Evolutionary conservation across 2,797 vertebrate genomes (phyloP).

Genomic region (Phyllotis vaccarum): DNA sequence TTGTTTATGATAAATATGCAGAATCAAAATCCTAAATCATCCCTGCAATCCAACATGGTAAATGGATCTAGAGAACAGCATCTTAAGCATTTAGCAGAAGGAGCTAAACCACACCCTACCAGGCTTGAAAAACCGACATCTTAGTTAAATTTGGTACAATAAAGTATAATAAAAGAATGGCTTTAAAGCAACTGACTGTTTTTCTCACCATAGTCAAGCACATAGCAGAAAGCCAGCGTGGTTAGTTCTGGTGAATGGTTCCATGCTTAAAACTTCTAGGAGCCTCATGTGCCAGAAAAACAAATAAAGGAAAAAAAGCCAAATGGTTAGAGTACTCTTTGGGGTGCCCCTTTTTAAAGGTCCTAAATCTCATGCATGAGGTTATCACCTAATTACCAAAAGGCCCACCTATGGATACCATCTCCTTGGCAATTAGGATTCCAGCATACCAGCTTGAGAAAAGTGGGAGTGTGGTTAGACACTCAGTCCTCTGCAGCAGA

Average conservation of each 20-base stretch:
- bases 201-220: neutral
- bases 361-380: neutral
- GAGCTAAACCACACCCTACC: neutral
- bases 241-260: neutral
- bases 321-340: neutral
- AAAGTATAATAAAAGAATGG: neutral
- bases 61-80: neutral
- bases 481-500: neutral
- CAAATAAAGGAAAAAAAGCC: neutral
- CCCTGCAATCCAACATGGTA: neutral
- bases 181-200: neutral
- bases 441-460: neutral
- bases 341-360: neutral
- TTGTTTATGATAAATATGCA: neutral
- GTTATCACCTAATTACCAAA: neutral
- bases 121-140: neutral
- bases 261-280: neutral
- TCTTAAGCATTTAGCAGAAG: slow-evolving; percentile 5
- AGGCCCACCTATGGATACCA: neutral
- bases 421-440: neutral
- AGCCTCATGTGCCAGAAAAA: neutral
- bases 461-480: neutral
- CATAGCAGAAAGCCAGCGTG: too few species aligned
- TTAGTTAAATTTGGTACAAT: too few species aligned
- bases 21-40: neutral